Evolutionary conservation across 2,888 invertebrate species (phyloP), one percentile per base, ranked within the genome.

Genomic region (Andrena minutula): DNA sequence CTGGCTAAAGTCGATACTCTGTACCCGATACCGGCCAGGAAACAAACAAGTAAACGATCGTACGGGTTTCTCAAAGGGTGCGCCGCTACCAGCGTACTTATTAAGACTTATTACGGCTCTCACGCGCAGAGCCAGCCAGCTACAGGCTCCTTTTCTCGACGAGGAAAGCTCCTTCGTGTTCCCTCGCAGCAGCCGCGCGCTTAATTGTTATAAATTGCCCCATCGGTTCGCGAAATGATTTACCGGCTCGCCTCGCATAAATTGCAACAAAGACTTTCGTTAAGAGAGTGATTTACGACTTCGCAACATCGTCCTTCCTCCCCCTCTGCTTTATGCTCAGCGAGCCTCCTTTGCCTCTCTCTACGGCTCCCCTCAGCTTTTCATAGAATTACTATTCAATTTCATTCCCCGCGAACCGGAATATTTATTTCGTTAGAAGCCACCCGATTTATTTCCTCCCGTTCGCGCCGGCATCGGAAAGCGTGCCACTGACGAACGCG

Each of bases 121-220:
- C 82, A 76, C 79, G 75, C 60, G 70, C 56, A 73, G 66, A 83
- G 80, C 82, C 76, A 49, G 20, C 53, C 56, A 56, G 79, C 75
- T 70, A 72, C 82, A 83, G 85, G 79, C 85, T 88, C 84, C 84
- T 88, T 89, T 87, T 84, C 89, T 79, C 74, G 73, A 83, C 84
- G 51, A 79, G 87, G 75, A 85, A 83, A 81, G 60, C 78, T 83
- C 74, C 78, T 74, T 78, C 75, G 78, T 82, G 71, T 76, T 79
- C 53, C 61, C 71, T 56, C 70, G 81, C 71, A 68, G 49, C 81
- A 75, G 70, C 73, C 72, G 49, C 56, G 72, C 75, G 63, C 87
- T 91, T 93, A 93, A 93, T 93, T 92, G 93, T 93, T 93, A 93
- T 93, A 92, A 93, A 93, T 93, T 92, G 92, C 92, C 85, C 89